Conservation (phyloP, 1,140 invertebrate species). For the Aphidius gifuensis region DNA sequence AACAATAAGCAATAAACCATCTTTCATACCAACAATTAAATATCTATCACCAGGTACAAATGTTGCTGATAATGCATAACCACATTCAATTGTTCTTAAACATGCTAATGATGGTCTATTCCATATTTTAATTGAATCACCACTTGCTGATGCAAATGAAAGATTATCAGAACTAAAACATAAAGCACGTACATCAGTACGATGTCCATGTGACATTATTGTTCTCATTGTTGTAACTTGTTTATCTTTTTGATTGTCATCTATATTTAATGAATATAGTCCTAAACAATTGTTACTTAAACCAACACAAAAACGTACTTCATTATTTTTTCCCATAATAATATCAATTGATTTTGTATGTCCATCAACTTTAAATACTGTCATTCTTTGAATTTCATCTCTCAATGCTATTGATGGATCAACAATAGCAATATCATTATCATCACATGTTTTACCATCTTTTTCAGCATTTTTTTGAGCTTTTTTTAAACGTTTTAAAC, state of each 20-base stretch:
- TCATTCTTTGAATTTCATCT: constrained; percentile 74
- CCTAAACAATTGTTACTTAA: constrained; percentile 68
- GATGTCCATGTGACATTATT: constrained; percentile 70
- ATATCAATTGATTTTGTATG: constrained; percentile 72
- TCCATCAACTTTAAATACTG: constrained; percentile 61
- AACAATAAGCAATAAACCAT: constrained; percentile 81
- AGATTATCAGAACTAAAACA: constrained; percentile 89
- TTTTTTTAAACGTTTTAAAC: constrained; percentile 77
- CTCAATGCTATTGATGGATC: constrained; percentile 52
- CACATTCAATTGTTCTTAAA: constrained; percentile 72
- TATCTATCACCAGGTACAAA: constrained; percentile 93
- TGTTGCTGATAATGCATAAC: constrained; percentile 69
- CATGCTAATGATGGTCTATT: constrained; percentile 78
- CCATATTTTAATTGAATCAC: constrained; percentile 90
- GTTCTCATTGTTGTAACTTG: constrained; percentile 56
- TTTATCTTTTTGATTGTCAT: constrained; percentile 48
- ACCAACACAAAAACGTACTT: constrained; percentile 65
- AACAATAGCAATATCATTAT: constrained; percentile 34
- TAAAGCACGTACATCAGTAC: constrained; percentile 81
- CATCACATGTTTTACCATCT: constrained; percentile 46
- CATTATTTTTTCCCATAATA: constrained; percentile 64
- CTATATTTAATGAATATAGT: constrained; percentile 60
- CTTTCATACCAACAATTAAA: constrained; percentile 83
- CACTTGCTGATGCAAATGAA: constrained; percentile 79
- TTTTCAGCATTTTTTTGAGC: constrained; percentile 63